Base-by-base conservation (phyloP, 2,888 invertebrate species). In the Ophraella communa region DNA sequence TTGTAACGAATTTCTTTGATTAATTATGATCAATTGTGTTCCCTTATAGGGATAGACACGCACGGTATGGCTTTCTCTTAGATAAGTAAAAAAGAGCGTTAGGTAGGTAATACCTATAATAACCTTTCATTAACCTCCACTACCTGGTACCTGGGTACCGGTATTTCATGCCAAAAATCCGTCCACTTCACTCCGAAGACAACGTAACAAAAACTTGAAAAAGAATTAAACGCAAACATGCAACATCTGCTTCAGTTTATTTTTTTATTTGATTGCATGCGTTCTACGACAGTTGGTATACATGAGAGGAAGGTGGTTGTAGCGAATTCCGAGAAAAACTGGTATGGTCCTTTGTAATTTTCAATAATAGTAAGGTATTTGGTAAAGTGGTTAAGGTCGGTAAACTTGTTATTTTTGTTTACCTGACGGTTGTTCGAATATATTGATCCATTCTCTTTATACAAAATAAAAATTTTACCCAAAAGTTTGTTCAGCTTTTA, bases 241-340 rank as follows among this genome's bases (percentile, higher is more conserved):
- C 33, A 39, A 59, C 69, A 54, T 65, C 63, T 63, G 61, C 49
- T 17, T 27, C 17, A 23, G 24, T 51, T 51, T 14, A 62, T 69
- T 65, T 56, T 49, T 59, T 65, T 62, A 64, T 64, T 64, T 18
- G 27, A 51, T 69, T 67, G 67, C 69, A 63, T 69, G 69, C 55
- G 49, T 45, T n/a, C 47, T 8, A 56, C 67, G 62, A 63, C 69
- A 69, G 67, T 65, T 69, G 69, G 69, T 51, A 53, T 59, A 53
- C 55, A 39, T 44, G 49, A 59, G 47, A 33, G 18, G 55, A 60
- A 60, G 59, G 58, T 59, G 59, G 57, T 27, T 47, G 58, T 59
- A 18, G 45, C 30, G 30, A 23, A 44, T 68, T 64, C 54, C 45
- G 52, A 65, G 59, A 65, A 64, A 39, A 64, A 51, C 60, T 54